Evolutionary conservation across 92 coral and sea anemone genomes (phyloP).

Genomic region (Parazoanthus atlanticus): DNA sequence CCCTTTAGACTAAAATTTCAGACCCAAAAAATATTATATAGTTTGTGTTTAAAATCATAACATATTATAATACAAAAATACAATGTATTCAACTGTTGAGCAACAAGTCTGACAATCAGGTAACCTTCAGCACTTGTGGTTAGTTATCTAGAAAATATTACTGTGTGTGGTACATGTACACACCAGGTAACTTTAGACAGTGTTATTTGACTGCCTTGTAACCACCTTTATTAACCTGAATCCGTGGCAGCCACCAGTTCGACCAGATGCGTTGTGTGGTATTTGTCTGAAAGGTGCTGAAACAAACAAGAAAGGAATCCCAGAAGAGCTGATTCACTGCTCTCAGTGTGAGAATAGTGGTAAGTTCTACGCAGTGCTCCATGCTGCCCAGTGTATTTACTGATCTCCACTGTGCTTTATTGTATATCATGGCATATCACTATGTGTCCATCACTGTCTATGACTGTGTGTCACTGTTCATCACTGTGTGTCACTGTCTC

Average conservation of each 20-base stretch:
- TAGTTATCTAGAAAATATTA: too few species aligned
- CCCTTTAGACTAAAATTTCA: too few species aligned
- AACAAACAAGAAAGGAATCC: constrained; percentile 83
- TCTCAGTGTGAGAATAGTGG: constrained; percentile 99
- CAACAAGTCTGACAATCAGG: too few species aligned
- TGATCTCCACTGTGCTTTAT: not conserved
- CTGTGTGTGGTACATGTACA: not conserved
- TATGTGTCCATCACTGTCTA: not conserved
- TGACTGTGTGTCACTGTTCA: not conserved
- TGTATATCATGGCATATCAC: not conserved
- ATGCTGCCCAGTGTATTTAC: not conserved
- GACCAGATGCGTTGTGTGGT: constrained; percentile 93
- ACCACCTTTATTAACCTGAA: not conserved
- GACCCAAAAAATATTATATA: too few species aligned
- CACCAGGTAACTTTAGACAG: too few species aligned
- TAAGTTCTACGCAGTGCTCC: constrained; percentile 32
- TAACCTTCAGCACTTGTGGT: too few species aligned
- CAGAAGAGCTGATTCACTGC: constrained; percentile 95
- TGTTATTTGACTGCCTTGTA: not conserved
- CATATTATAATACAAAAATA: too few species aligned
- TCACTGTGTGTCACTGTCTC: not conserved
- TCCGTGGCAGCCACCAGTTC: constrained; percentile 73
- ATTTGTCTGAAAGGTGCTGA: constrained; percentile 90
- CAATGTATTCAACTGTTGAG: too few species aligned
- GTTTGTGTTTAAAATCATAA: too few species aligned